Conservation (phyloP, 1,140 invertebrate genomes). For the Dinothrombium tinctorium region DNA sequence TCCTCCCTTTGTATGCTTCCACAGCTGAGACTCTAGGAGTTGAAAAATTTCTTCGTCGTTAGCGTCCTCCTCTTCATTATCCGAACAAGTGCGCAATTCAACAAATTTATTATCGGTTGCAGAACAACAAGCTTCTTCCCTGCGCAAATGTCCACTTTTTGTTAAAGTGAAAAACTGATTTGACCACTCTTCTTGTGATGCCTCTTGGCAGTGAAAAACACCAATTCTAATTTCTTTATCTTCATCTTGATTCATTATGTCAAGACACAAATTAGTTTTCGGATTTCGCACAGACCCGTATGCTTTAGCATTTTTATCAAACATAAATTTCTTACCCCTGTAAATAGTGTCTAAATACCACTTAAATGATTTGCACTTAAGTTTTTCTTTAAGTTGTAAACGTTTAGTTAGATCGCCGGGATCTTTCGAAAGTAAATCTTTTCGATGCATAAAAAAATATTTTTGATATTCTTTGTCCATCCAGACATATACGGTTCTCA, state of each 20-base stretch:
- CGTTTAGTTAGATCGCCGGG: conserved; percentile 46
- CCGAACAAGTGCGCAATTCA: conserved; percentile 4
- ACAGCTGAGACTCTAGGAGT: too few species aligned
- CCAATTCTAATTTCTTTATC: conserved; percentile 35
- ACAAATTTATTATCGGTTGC: conserved; percentile 23
- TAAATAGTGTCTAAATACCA: conserved; percentile 97
- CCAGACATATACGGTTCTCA: conserved; percentile 76
- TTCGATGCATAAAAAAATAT: conserved; percentile 54
- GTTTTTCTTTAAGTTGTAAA: conserved; percentile 38
- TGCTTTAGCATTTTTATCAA: conserved; percentile 46
- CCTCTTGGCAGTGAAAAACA: conserved; percentile 7
- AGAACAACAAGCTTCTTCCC: conserved; percentile 47
- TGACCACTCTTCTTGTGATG: conserved; percentile 1
- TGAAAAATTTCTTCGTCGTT: conserved; percentile 25
- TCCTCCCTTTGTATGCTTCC: conserved; percentile 25
- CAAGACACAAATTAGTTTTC: conserved; percentile 39
- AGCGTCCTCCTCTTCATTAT: conserved; percentile 12
- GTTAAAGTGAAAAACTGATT: conserved; percentile 33
- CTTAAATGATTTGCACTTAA: conserved; percentile 87
- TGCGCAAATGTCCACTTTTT: conserved; percentile 38
- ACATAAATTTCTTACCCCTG: conserved; percentile 54
- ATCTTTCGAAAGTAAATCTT: conserved; percentile 40
- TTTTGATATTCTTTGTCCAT: conserved; percentile 73
- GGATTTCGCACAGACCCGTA: conserved; percentile 37
- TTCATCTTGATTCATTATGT: conserved; percentile 47